Evolutionary conservation across 2,888 invertebrate species (phyloP), one percentile per base, ranked within the genome.

Genomic region (Philaethria dido): DNA sequence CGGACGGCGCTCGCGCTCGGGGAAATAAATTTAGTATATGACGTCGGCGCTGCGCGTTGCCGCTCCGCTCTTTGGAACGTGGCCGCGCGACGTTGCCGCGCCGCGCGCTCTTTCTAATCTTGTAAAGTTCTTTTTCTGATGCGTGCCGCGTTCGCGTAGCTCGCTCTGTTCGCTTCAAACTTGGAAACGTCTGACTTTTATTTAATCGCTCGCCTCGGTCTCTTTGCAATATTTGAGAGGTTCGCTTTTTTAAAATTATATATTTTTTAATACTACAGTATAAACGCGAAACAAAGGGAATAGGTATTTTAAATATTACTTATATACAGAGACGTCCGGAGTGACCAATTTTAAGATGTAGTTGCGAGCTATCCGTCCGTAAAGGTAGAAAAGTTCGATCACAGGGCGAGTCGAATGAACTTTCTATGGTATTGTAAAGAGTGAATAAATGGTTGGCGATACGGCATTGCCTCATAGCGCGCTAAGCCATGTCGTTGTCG

Each of bases 91-190:
- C 83, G 92, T 92, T 92, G 92, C 92, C 92, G 82, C 84, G 78
- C 86, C 86, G 90, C 78, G 75, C 88, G 91, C 92, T 92, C 92
- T 92, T 92, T 92, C 92, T 92, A 92, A 92, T 92, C 92, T 92
- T 83, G 92, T 92, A 92, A 92, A 92, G 92, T 92, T 92, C 92
- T 92, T 92, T 92, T 92, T 92, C 92, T 92, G 92, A 91, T 89
- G 90, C 91, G 88, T 89, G 84, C 80, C 89, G 89, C 86, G 89
- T 87, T 80, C 89, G 89, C 86, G 89, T 87, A 87, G 88, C 86
- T 86, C 85, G 86, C 88, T 87, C 88, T 88, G 89, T 86, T 83
- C 83, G 89, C 82, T 89, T 78, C 87, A 88, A 91, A 92, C 91
- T 90, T 88, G 90, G 84, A 87, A 89, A 87, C 85, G 88, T 87